A percentile compares a stretch with the other conserved stretches of the same genome.
Conservation (phyloP, 2,797 vertebrate genomes). For the Sebastes matsubarae region DNA sequence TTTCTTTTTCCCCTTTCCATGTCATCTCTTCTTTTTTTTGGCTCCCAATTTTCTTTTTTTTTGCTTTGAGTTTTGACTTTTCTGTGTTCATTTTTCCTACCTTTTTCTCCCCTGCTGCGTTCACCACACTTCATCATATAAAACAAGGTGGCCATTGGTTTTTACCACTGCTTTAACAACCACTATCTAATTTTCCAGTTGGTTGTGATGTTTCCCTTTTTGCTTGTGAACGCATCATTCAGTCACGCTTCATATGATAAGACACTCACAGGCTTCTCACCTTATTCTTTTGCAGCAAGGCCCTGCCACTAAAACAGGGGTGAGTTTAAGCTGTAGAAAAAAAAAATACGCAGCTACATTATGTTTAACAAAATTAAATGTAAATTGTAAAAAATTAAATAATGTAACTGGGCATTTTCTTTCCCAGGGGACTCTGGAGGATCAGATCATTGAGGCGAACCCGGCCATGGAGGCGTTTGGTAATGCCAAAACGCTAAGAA, state of each 20-base stretch:
- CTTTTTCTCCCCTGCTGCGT: constrained; percentile 47
- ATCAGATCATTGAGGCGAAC: constrained; percentile 97
- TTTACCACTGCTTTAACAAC: constrained; percentile 55
- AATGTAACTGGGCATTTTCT: neutral
- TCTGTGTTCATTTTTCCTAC: constrained; percentile 59
- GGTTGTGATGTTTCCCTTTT: constrained; percentile 37
- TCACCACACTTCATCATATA: constrained; percentile 52
- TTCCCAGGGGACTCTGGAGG: constrained; percentile 91
- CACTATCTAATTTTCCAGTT: constrained; percentile 52
- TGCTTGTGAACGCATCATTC: constrained; percentile 28
- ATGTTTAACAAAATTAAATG: neutral
- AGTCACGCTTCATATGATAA: neutral
- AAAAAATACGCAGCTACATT: neutral
- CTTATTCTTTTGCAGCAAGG: constrained; percentile 54
- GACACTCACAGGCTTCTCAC: constrained; percentile 29
- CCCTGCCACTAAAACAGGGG: constrained; percentile 77
- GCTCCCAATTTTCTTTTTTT: constrained; percentile 32
- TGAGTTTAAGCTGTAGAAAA: constrained; percentile 54
- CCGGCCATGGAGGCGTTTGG: constrained; percentile 97
- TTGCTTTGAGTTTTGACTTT: constrained; percentile 56
- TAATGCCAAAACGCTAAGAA: constrained; percentile 94
- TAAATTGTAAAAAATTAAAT: neutral
- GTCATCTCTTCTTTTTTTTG: constrained; percentile 33
- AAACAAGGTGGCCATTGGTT: constrained; percentile 49
- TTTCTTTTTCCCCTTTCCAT: constrained; percentile 56